Conservation (phyloP, 2,888 invertebrate species). For the Microlaimidae sp. region DNA sequence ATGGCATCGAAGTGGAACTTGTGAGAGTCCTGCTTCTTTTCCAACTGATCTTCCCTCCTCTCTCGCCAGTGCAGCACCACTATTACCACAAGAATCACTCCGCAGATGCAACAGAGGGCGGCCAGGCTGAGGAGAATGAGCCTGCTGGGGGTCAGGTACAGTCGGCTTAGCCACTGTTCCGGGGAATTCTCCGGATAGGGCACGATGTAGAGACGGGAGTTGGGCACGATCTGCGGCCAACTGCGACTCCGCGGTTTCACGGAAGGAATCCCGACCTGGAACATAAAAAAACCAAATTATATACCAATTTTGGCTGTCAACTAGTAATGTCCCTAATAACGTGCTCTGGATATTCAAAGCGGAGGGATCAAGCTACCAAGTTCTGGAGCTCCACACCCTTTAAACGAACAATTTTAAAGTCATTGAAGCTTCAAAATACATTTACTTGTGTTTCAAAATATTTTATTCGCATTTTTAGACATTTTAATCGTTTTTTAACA, state of each 20-base stretch:
- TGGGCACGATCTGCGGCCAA: conserved; percentile 86
- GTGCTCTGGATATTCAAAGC: no score
- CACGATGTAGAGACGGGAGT: conserved; percentile 88
- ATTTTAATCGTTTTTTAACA: no score
- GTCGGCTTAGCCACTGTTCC: conserved; percentile 25
- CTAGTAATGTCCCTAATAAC: no score
- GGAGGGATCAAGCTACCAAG: no score
- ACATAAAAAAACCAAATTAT: no score
- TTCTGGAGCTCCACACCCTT: no score
- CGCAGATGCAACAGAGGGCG: conserved; percentile 22
- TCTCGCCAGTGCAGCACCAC: conserved; percentile 28
- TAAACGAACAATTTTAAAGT: no score
- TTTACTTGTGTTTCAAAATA: no score
- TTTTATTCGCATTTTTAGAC: no score
- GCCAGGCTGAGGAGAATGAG: conserved; percentile 24
- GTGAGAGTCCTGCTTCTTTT: conserved; percentile 29
- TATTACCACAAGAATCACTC: conserved; percentile 26
- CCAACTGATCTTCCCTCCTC: conserved; percentile 25
- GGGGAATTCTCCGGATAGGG: conserved; percentile 49
- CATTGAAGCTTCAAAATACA: no score
- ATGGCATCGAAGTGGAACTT: conserved; percentile 36
- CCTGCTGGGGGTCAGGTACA: conserved; percentile 31
- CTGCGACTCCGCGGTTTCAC: conserved; percentile 40
- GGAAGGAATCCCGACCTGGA: conserved; percentile 51
- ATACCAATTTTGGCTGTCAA: no score